phyloP scores from a whole-genome alignment of 2,113 vertebrate species.

The Orycteropus afer region DNA sequence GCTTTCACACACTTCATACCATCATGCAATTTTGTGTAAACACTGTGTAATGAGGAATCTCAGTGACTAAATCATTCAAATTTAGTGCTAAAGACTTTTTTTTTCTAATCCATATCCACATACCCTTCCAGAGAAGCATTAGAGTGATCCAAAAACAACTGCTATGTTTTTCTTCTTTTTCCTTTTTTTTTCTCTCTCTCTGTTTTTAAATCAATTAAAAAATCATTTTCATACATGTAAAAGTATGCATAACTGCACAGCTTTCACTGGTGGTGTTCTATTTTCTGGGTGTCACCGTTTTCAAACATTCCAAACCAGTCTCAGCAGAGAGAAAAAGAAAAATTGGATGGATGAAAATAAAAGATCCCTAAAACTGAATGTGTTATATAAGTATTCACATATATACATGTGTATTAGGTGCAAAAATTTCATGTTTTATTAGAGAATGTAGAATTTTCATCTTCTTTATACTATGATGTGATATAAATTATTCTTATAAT shows the following conservation, averaged over 20 bases:
- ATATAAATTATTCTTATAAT: constrained; percentile 84
- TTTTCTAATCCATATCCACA: too few relatives aligned
- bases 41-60: background rate
- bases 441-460: constrained; percentile 59
- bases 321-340: background rate
- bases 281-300: background rate
- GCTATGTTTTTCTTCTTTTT: background rate
- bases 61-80: background rate
- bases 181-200: background rate
- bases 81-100: background rate
- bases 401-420: background rate
- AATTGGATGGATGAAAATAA: background rate
- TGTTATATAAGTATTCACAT: background rate
- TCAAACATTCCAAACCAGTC: background rate
- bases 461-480: constrained; percentile 56
- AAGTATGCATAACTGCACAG: background rate
- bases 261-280: background rate
- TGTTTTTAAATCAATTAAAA: too few relatives aligned
- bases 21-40: rapidly evolving
- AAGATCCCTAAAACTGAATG: background rate
- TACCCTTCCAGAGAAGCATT: background rate
- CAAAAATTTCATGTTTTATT: constrained; percentile 35
- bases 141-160: background rate
- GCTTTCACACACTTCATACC: too few relatives aligned
- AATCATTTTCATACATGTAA: background rate